Evolutionary conservation across 2,113 vertebrate species (phyloP), one percentile per base, ranked within the genome.

Genomic region (Tor tambroides): DNA sequence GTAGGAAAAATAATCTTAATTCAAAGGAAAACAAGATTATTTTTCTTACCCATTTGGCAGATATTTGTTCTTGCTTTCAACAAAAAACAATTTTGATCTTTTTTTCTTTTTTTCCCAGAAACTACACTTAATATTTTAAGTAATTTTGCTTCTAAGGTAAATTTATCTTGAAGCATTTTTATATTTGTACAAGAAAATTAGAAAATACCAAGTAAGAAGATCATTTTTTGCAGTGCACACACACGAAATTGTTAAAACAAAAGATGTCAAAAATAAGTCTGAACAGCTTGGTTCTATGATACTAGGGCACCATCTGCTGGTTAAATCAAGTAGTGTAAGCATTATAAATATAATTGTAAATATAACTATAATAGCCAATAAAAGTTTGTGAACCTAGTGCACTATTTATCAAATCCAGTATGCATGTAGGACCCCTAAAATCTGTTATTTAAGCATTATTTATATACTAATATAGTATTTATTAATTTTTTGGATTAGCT

Each of bases 301-400:
- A 90, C 14, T 81, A 83, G 88, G 81, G 89, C 92, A 80, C 93
- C 94, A 92, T 92, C 95, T 95, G 89, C 91, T 95, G 95, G 93
- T 4, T 59, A 86, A n/a, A 87, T 19, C 26, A 28, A 69, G 54
- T 19, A 79, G 19, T 59, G 51, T 30, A 77, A 80, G 14, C 19
- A 72, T 38, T 38, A 72, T 9, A 32, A 56, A 28, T 3, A 15
- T 21, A 23, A 23, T 59, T 6, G 54, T 15, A 72, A 51, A 56
- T 79, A 15, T 38, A 75, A 51, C 35, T 14, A n/a, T 6, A 49
- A 69, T 17, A 51, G 69, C 3, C 35, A 23, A n/a, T n/a, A 41
- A 23, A 41, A 41, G 0, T 41, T 35, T 71, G 17, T 38, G 7
- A 21, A 56, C 21, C 19, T 56, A 21, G 21, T 59, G 21, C 56